phyloP scores from a whole-genome alignment of 2,113 vertebrate species.

The Microcebus griseorufus region DNA sequence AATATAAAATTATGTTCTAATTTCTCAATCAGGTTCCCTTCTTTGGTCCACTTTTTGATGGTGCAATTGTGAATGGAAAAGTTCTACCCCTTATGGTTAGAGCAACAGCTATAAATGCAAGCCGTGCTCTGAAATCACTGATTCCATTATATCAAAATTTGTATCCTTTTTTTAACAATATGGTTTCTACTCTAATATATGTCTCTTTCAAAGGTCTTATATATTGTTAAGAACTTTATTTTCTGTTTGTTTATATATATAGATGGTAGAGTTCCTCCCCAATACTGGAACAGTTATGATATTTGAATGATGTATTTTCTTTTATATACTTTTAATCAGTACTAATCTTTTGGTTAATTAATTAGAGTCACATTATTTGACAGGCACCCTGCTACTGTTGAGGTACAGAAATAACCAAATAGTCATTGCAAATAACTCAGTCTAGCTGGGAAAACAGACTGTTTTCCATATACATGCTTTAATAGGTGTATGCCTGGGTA shows the following conservation, averaged over 20 bases:
- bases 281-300: constrained; percentile 16
- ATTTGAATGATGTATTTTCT: constrained; percentile 51
- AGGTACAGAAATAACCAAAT: background rate
- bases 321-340: constrained; percentile 24
- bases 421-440: background rate
- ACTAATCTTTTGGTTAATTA: constrained; percentile 40
- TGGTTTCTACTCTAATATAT: constrained; percentile 7
- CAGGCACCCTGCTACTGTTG: background rate
- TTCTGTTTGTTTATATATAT: background rate
- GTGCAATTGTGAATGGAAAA: constrained; percentile 98
- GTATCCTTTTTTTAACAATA: constrained; percentile 93
- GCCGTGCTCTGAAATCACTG: constrained; percentile 96
- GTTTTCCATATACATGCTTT: constrained; percentile 16
- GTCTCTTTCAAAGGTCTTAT: constrained; percentile 57
- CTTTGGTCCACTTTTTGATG: constrained; percentile 98
- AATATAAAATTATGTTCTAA: constrained; percentile 79
- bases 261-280: constrained; percentile 15
- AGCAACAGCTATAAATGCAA: constrained; percentile 98
- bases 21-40: constrained; percentile 93
- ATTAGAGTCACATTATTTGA: constrained; percentile 7
- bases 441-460: background rate
- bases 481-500: background rate
- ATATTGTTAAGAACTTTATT: constrained; percentile 38
- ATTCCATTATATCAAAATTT: constrained; percentile 99
- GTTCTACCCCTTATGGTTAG: constrained; percentile 97